Base-by-base conservation (phyloP, 2,888 invertebrate species). In the Epistrophe grossulariae region DNA sequence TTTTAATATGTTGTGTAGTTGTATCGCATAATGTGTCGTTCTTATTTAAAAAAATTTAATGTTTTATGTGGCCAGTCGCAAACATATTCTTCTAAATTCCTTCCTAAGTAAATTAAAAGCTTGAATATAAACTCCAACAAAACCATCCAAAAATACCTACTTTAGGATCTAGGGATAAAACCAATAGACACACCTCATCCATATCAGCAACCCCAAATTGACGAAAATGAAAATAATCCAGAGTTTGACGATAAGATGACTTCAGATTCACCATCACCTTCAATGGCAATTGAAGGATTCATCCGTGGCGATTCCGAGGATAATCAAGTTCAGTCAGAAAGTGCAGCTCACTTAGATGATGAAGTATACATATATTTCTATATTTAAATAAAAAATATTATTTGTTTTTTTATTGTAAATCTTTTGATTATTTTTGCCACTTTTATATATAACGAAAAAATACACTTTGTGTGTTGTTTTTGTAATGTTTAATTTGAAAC, bases 261-360 rank as follows among this genome's bases (percentile, higher is more conserved):
- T 59, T 90, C 78, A 19, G 91, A 90, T 43, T 92, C 93, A 50
- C 90, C 92, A 9, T 92, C 92, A 45, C 91, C 93, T 45, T 91
- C 92, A 55, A 80, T 92, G 89, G 93, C 92, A 83, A 93, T 93
- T 70, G 91, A 93, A 88, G 93, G 93, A 59, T 91, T 92, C 72
- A 91, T 93, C 24, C 90, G 90, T 64, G 93, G 93, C 82, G 92
- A 91, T 87, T 90, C 93, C 80, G 93, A 93, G 90, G 93, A 93
- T 92, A 91, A 90, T 91, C 92, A 92, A 91, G 92, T 93, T 90
- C 92, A 93, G 91, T 93, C 93, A 89, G 92, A 92, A 91, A 92
- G 92, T 89, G 92, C 92, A 89, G 91, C 91, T 90, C 90, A 89
- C 90, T 70, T 78, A 78, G 89, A 89, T 89, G 89, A 91, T 89